Base-by-base conservation (phyloP, 2,113 vertebrate genomes). In the Lota lota region DNA sequence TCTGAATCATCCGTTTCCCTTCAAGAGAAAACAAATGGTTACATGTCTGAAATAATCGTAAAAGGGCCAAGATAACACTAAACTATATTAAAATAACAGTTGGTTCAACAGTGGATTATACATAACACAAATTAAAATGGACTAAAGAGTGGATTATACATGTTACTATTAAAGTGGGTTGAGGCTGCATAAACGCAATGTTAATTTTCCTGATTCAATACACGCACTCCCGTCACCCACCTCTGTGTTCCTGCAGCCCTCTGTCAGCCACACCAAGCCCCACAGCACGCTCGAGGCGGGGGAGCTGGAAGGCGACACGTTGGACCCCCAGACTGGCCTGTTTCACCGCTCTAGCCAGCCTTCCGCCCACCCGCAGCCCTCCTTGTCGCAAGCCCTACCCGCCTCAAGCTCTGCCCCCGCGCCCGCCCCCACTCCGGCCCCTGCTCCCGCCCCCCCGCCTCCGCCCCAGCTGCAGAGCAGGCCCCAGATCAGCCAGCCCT, bases 321-420 rank as follows among this genome's bases (percentile, higher is more conserved):
- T 99, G 89, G 97, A 99, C 85, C 97, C 97, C 50, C 97, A 99
- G 91, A 99, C 97, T 0, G 97, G 97, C 62, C 90, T 99, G 75
- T 98, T 99, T 86, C 98, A 99, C 89, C 92, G 96, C 79, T 95
- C 96, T 51, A 91, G 93, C 74, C 87, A 94, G 86, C 81, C 86
- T 5, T 61, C 80, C 5, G 2, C 75, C 1, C 79, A 84, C 85
- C 91, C 0, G 84, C 88, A 47, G 40, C 10, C 40, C 8, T 47
- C 40, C 40, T 93, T 92, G 63, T 94, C 91, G 62, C 87, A 89
- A 79, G 58, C 91, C 87, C 78, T 4, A 16, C 18, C 22, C 15
- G 56, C 79, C 2, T 24, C 63, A 0, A 60, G 28, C 28, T 33
- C 28, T 6, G 28, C 2, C 28, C 28, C n/a, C 0, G 0, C 72